Conservation (phyloP, 2,797 vertebrate genomes). For the Cryptoprocta ferox region DNA sequence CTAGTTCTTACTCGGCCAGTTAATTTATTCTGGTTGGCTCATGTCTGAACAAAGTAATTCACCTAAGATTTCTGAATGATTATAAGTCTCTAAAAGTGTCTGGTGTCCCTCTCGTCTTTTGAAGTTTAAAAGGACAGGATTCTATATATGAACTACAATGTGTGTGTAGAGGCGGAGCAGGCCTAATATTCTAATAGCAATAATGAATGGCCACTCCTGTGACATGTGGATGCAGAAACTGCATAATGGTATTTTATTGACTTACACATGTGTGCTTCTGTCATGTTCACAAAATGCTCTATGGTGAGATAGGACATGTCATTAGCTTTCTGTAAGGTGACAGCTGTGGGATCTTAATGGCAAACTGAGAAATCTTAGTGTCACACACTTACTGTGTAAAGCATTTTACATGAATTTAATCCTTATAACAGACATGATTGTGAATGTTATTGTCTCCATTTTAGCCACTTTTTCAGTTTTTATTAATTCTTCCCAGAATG, state of each 20-base stretch:
- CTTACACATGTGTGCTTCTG: neutral
- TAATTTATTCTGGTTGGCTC: neutral
- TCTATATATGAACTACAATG: neutral
- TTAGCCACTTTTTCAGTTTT: conserved; percentile 12
- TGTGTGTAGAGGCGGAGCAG: too few species aligned
- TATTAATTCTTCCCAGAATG: neutral
- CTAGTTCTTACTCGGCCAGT: neutral
- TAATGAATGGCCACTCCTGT: neutral
- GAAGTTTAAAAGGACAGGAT: neutral
- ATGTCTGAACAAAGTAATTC: neutral
- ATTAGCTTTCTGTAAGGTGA: conserved; percentile 9
- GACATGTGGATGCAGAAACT: neutral
- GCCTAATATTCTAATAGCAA: neutral
- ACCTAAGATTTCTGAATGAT: neutral
- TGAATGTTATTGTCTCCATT: conserved; percentile 14
- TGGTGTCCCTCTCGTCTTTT: neutral
- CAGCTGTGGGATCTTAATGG: neutral
- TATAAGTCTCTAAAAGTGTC: neutral
- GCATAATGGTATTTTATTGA: neutral
- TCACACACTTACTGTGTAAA: neutral
- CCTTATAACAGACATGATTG: neutral
- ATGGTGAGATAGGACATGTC: neutral
- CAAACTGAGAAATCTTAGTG: conserved; percentile 19
- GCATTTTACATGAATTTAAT: conserved; percentile 35
- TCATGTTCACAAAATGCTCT: neutral